Conservation (phyloP, 1,140 invertebrate species). For the Lepeophtheirus salmonis region DNA sequence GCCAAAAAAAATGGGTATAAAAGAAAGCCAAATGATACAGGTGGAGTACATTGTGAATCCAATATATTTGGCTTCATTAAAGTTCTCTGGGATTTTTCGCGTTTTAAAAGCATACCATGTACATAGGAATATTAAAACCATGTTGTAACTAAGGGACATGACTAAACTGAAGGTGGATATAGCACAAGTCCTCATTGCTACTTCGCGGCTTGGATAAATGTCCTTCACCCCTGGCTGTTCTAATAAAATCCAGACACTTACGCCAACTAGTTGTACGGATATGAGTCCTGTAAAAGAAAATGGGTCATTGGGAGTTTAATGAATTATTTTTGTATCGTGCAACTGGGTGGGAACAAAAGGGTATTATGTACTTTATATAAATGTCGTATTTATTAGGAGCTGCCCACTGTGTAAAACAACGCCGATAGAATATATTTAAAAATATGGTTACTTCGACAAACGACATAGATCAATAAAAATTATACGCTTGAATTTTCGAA, state of each 20-base stretch:
- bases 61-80: constrained; percentile 48
- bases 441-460: too few species aligned
- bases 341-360: too few species aligned
- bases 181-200: constrained; percentile 42
- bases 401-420: too few species aligned
- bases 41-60: constrained; percentile 56
- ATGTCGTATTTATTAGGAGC: too few species aligned
- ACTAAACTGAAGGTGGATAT: constrained; percentile 47
- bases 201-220: constrained; percentile 32
- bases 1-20: constrained; percentile 48
- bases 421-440: too few species aligned
- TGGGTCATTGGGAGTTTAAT: too few species aligned
- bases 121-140: constrained; percentile 47
- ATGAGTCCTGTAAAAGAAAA: constrained; percentile 34
- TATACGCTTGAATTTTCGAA: too few species aligned
- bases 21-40: constrained; percentile 52
- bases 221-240: constrained; percentile 41
- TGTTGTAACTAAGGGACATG: constrained; percentile 51
- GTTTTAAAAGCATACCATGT: constrained; percentile 54
- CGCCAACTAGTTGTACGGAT: constrained; percentile 38
- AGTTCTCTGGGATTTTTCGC: constrained; percentile 45
- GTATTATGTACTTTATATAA: too few species aligned
- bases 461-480: too few species aligned
- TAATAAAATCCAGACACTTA: constrained; percentile 43
- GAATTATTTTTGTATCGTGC: too few species aligned